Percentiles rank a stretch among this genome's conserved stretches.
These are phyloP conservation scores for Cataglyphis livida DNA, from an alignment of 2,888 invertebrate species.

Conservation along the genomic window DNA sequence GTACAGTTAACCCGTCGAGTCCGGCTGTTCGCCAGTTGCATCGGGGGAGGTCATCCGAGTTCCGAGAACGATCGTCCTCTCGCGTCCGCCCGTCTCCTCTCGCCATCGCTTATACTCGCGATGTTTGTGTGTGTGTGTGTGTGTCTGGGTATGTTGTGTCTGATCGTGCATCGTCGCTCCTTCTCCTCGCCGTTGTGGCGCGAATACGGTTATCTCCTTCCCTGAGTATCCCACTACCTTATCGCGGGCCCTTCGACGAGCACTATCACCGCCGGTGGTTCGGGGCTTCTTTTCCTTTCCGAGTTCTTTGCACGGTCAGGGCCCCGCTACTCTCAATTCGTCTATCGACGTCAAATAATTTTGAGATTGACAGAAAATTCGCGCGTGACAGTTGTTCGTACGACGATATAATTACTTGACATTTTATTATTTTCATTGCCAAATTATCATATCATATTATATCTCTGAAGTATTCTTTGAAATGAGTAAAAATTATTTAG, in stretches of 20 bases:
- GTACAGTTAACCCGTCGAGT: constrained; percentile 81
- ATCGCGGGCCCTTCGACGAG: constrained; percentile 30
- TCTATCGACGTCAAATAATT: constrained; percentile 46
- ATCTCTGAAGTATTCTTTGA: background rate
- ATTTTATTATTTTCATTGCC: background rate
- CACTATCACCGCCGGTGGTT: constrained; percentile 20
- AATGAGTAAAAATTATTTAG: background rate
- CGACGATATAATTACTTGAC: background rate
- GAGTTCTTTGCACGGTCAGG: constrained; percentile 69
- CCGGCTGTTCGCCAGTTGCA: constrained; percentile 76
- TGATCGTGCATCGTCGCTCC: constrained; percentile 1
- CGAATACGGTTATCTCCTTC: constrained; percentile 5
- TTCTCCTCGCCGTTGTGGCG: background rate
- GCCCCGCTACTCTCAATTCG: constrained; percentile 42
- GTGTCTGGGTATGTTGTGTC: background rate
- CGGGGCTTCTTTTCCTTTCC: constrained; percentile 63
- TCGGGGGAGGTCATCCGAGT: constrained; percentile 80
- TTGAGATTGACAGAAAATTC: constrained; percentile 1
- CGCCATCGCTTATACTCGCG: constrained; percentile 15
- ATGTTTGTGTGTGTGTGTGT: background rate
- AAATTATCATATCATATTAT: background rate
- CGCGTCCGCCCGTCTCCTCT: constrained; percentile 48
- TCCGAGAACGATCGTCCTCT: constrained; percentile 76
- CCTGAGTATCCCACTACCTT: background rate
- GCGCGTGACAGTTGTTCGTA: background rate